Evolutionary conservation across 2,113 vertebrate genomes (phyloP).

Genomic region (Heterocephalus glaber): DNA sequence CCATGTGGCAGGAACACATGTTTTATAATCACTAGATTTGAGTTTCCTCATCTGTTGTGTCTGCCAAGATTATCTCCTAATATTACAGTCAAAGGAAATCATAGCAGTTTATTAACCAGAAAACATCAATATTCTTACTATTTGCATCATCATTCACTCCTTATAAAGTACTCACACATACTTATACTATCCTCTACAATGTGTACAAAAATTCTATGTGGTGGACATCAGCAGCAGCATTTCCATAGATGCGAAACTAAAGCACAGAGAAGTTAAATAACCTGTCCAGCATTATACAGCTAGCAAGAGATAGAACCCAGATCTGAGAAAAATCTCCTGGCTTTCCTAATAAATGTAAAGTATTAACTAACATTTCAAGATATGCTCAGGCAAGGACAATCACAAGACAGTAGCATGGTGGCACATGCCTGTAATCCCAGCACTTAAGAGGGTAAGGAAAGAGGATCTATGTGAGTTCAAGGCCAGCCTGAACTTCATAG

Average conservation of each 20-base stretch:
- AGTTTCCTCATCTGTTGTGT: neutral
- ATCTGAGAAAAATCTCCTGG: neutral
- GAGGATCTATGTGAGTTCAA: no score
- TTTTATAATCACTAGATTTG: slow-evolving; percentile 12
- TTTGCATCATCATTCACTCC: neutral
- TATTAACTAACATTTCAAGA: slow-evolving; percentile 47
- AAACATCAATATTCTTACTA: slow-evolving; percentile 40
- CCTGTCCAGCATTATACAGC: neutral
- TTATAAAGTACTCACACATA: slow-evolving; percentile 34
- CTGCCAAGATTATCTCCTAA: neutral
- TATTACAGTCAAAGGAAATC: slow-evolving; percentile 43
- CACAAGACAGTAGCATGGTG: no score
- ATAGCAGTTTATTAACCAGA: neutral
- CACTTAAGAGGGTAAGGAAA: no score
- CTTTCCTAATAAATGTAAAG: slow-evolving; percentile 25
- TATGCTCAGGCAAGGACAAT: neutral
- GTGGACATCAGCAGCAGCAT: neutral
- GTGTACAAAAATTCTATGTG: neutral
- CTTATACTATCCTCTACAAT: neutral
- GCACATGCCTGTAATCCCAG: no score
- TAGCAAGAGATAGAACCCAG: slow-evolving; percentile 8
- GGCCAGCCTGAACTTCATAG: no score
- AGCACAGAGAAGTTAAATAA: slow-evolving; percentile 35
- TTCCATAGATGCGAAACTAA: slow-evolving; percentile 38
- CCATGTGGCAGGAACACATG: neutral